Percentiles rank a stretch among this genome's conserved stretches.
Conservation (phyloP, 1,140 invertebrate species). For the Liolophura sinensis region DNA sequence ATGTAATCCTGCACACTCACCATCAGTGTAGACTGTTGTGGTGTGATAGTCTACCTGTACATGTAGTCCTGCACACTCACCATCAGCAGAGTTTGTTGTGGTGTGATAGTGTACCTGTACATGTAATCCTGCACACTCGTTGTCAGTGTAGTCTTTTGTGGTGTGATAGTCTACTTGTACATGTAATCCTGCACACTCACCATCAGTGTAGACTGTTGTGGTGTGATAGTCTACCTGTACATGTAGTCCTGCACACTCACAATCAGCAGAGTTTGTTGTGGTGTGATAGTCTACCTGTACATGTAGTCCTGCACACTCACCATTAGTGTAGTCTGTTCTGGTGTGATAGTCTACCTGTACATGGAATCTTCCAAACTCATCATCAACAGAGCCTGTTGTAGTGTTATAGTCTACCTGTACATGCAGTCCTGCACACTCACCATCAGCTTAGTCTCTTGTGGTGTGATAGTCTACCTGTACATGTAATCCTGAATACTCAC, state of each 20-base stretch:
- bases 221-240: too few relatives aligned
- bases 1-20: conserved; percentile 16
- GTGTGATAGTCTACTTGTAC: too few relatives aligned
- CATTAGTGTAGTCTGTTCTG: too few relatives aligned
- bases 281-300: too few relatives aligned
- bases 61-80: neutral
- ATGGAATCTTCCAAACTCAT: too few relatives aligned
- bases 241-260: too few relatives aligned
- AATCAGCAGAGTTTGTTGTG: too few relatives aligned
- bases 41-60: conserved; percentile 55
- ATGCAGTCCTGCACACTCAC: conserved; percentile 13
- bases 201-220: conserved; percentile 14
- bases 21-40: conserved; percentile 61
- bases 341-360: too few relatives aligned
- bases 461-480: conserved; percentile 55
- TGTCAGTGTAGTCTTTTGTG: too few relatives aligned
- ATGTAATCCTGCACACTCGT: conserved; percentile 1
- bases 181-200: conserved; percentile 12
- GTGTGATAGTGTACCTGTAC: conserved; percentile 12
- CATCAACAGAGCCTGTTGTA: too few relatives aligned
- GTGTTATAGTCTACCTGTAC: too few relatives aligned
- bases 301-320: too few relatives aligned
- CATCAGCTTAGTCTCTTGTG: conserved; percentile 61
- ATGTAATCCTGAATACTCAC: neutral
- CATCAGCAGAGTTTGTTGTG: neutral